Base-by-base conservation (phyloP, 2,797 vertebrate species). In the Acipenser ruthenus region DNA sequence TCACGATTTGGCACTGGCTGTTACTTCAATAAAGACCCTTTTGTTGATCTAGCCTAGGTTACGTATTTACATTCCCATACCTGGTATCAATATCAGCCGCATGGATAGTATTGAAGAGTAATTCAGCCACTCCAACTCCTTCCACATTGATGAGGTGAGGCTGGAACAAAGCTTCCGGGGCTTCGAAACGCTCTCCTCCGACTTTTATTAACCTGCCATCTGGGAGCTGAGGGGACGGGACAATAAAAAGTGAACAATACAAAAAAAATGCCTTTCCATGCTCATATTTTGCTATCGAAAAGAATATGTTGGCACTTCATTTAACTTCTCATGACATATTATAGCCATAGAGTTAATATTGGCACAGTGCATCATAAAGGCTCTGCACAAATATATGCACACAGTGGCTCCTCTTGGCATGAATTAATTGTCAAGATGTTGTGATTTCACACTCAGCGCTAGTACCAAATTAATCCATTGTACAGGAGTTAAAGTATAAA, bases 31-130 rank as follows among this genome's bases (percentile, higher is more conserved):
- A 37, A 37, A 37, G 23, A 37, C 23, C 2, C 23, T 37, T 37
- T 37, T 37, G 23, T 37, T 37, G 23, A 37, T 37, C 23, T 37
- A 37, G 23, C 23, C 18, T 6, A n/a, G 10, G 12, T 47, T 37
- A 1, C 2, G 10, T 2, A 6, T 48, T 8, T 8, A 6, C 7
- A 11, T 3, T 37, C 7, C 66, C 75, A 73, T 81, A 97, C 96
- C 96, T 95, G 83, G 96, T 97, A 74, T 98, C 96, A 56, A 99
- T 99, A 77, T 98, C 96, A n/a, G 96, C 96, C 0, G 96, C 96
- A 68, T 99, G 94, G 80, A 99, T 99, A 84, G 96, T 99, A 87
- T 98, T 99, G 80, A 99, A 99, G 81, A 99, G 92, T 75, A 99
- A 80, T 73, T 99, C 96, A 6, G 96, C 96, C 79, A 99, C 96